A percentile compares a stretch with the other conserved stretches of the same genome.
Evolutionary conservation across 2,113 vertebrate species (phyloP).

Genomic region (Daphoenositta chrysoptera): DNA sequence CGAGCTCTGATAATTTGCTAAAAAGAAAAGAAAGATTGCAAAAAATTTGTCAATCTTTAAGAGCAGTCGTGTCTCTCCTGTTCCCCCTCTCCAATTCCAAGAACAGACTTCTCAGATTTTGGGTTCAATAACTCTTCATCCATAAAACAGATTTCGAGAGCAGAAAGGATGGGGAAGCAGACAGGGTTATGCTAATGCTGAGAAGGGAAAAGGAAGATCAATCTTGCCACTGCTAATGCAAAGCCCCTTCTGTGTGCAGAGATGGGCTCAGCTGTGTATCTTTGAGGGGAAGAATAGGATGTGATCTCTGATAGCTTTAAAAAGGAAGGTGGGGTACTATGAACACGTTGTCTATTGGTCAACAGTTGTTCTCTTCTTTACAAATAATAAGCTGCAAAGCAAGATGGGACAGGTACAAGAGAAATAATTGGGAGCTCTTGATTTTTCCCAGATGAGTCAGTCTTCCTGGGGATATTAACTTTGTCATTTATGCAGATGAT

Average conservation of each 20-base stretch:
- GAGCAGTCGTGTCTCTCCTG: accelerated
- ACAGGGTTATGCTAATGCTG: background rate
- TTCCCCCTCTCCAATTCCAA: accelerated
- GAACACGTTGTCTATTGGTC: background rate
- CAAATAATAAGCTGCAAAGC: conserved; percentile 15
- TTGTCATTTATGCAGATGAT: background rate
- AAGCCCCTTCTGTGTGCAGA: background rate
- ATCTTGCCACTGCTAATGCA: background rate
- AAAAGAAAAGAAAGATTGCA: background rate
- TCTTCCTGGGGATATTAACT: conserved; percentile 21
- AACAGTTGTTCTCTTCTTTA: background rate
- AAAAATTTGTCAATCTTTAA: background rate
- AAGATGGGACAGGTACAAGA: conserved; percentile 52
- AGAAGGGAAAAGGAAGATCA: background rate
- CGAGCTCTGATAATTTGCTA: background rate
- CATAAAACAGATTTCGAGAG: background rate
- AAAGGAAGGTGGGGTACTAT: background rate
- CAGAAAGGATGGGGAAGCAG: background rate
- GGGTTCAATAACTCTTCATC: background rate
- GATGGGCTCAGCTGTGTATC: background rate
- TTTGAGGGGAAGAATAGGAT: background rate
- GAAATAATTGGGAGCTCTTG: background rate
- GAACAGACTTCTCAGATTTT: background rate
- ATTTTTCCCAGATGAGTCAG: conserved; percentile 71
- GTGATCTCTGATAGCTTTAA: background rate